Evolutionary conservation across 2,797 vertebrate genomes (phyloP), one percentile per base, ranked within the genome.

Genomic region (Phoxinus dragarum): DNA sequence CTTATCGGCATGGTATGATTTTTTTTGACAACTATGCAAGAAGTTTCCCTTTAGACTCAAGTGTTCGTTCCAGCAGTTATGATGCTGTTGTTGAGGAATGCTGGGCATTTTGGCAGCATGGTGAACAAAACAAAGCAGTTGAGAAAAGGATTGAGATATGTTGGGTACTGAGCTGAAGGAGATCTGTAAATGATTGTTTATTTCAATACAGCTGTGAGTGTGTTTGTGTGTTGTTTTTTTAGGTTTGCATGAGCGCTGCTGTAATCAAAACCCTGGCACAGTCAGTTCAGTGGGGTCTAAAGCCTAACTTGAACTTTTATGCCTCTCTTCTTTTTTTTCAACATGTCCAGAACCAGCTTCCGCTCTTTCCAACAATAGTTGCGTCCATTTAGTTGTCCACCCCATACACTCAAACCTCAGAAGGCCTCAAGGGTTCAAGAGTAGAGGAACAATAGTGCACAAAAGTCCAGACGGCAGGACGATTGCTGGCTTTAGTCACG

Each of bases 181-280:
- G 59, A 19, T 87, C 49, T 89, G 78, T 78, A 73, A 90, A 88
- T 66, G 34, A 67, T 84, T 47, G 19, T 67, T 76, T 72, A 59
- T 81, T 27, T 44, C 31, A 68, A 81, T 81, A 74, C 12, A 73
- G 12, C n/a, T 64, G n/a, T 49, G 17, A 75, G 80, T 80, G 52
- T 76, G 6, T 74, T 71, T 77, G 52, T 42, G 2, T 5, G 68
- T 36, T 47, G 27, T 27, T 84, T 42, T 72, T 71, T 40, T 64
- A 73, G 6, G 83, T 40, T 54, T 31, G 16, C 11, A 86, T 84
- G 38, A 66, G 88, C 85, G 73, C 89, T 56, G 88, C 52, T 38
- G 3, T 75, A 88, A 90, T 85, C 81, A 75, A 9, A 87, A 38
- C 73, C 14, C 17, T 17, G 4, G 86, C 10, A 71, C 69, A 78